phyloP scores from a whole-genome alignment of 2,888 invertebrate genomes.

The Crematogaster levior region DNA sequence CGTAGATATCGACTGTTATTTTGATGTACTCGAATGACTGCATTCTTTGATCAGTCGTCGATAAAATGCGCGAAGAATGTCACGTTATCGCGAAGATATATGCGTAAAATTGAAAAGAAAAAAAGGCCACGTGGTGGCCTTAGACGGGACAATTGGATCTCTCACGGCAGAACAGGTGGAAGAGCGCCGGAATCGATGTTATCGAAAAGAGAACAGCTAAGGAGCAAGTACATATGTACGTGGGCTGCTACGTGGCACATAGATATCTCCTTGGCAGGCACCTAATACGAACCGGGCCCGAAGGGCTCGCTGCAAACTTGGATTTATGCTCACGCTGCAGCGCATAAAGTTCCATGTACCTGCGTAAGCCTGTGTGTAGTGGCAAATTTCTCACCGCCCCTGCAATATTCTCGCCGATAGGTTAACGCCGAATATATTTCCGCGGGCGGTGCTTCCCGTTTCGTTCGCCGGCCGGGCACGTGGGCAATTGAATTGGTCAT shows the following conservation, averaged over 20 bases:
- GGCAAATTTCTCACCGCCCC: slow-evolving; percentile 72
- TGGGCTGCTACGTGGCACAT: slow-evolving; percentile 49
- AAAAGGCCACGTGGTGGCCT: not conserved
- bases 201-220: slow-evolving; percentile 67
- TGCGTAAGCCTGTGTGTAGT: slow-evolving; percentile 58
- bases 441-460: slow-evolving; percentile 34
- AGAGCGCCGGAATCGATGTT: slow-evolving; percentile 61
- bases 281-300: slow-evolving; percentile 65
- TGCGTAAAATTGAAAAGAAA: not conserved
- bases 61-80: not conserved
- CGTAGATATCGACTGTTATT: not conserved
- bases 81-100: slow-evolving; percentile 7
- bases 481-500: slow-evolving; percentile 37
- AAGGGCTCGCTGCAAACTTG: slow-evolving; percentile 74
- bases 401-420: slow-evolving; percentile 71
- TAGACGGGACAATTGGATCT: slow-evolving; percentile 39
- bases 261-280: slow-evolving; percentile 63
- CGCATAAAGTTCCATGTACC: slow-evolving; percentile 75
- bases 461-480: slow-evolving; percentile 31
- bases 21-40: not conserved
- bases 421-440: slow-evolving; percentile 68
- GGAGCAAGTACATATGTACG: slow-evolving; percentile 65
- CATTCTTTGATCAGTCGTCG: not conserved
- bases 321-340: slow-evolving; percentile 77
- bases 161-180: slow-evolving; percentile 25